A percentile compares a stretch with the other conserved stretches of the same genome.
Evolutionary conservation across 92 coral and sea anemone genomes (phyloP).

Genomic region (Phenganax stokvisi): DNA sequence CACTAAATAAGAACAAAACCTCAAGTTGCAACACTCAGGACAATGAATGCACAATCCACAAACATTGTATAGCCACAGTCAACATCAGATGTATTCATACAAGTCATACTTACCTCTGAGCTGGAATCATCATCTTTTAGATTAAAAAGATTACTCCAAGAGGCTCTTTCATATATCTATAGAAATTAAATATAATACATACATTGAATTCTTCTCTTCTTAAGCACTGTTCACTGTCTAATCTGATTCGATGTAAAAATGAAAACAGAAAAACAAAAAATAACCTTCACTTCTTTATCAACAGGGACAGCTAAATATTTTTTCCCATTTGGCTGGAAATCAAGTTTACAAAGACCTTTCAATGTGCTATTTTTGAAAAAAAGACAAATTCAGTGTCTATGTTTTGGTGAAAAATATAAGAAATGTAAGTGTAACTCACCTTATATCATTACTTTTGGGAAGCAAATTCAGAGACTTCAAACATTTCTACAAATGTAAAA

Average conservation of each 20-base stretch:
- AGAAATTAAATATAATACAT: not conserved
- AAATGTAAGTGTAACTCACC: constrained; percentile 41
- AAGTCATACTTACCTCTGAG: constrained; percentile 54
- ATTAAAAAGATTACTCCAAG: constrained; percentile 66
- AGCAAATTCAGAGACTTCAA: constrained; percentile 61
- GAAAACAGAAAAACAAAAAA: not conserved
- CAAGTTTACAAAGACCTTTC: constrained; percentile 71
- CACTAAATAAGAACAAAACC: constrained; percentile 33
- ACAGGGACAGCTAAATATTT: constrained; percentile 93
- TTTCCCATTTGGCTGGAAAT: constrained; percentile 91
- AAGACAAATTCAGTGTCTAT: not conserved
- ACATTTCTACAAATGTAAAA: constrained; percentile 50
- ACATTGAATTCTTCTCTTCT: too few species aligned
- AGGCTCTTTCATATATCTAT: constrained; percentile 75
- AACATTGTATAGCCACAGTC: not conserved
- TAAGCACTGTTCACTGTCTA: not conserved
- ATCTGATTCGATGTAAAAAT: too few species aligned
- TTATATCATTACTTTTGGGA: constrained; percentile 79
- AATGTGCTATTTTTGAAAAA: constrained; percentile 51
- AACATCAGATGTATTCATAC: not conserved
- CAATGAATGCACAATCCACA: not conserved
- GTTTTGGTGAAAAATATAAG: not conserved
- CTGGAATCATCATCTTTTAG: constrained; percentile 52
- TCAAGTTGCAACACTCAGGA: not conserved
- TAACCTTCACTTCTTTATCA: constrained; percentile 65